Conservation (phyloP, 2,797 vertebrate species). For the Lophius americanus region DNA sequence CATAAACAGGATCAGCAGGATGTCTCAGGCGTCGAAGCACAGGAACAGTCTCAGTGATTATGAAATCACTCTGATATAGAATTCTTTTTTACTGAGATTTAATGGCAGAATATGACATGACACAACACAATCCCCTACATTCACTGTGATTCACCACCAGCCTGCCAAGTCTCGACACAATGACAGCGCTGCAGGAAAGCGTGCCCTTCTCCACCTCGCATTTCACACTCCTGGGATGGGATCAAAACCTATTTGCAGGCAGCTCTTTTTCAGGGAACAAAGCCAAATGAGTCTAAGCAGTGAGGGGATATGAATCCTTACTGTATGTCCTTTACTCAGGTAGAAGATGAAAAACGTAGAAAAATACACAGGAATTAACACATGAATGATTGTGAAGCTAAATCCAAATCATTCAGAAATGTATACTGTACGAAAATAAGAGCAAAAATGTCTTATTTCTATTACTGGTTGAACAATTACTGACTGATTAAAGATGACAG, state of each 20-base stretch:
- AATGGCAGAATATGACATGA: conserved; percentile 29
- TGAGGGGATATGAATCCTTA: neutral
- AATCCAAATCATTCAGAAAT: neutral
- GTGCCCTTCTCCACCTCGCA: conserved; percentile 28
- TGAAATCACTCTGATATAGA: conserved; percentile 16
- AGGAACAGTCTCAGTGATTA: conserved; percentile 6
- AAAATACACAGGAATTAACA: neutral
- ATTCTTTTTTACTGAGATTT: conserved; percentile 12
- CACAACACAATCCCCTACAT: conserved; percentile 34
- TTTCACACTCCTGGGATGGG: conserved; percentile 25
- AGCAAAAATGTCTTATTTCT: too few relatives aligned
- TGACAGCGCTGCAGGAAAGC: conserved; percentile 35
- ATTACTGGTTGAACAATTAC: neutral
- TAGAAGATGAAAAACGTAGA: neutral
- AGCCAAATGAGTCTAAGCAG: conserved; percentile 8
- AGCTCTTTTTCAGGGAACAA: conserved; percentile 8
- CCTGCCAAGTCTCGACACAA: conserved; percentile 15
- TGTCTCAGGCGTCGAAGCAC: conserved; percentile 40
- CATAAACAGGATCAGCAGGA: conserved; percentile 46
- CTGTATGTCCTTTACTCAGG: neutral
- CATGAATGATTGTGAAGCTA: neutral
- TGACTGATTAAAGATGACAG: neutral
- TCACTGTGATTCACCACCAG: conserved; percentile 18
- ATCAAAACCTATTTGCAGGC: conserved; percentile 21
- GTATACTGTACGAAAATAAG: neutral